Evolutionary conservation across 1,140 invertebrate genomes (phyloP).

Genomic region (Vollenhovia emeryi): DNA sequence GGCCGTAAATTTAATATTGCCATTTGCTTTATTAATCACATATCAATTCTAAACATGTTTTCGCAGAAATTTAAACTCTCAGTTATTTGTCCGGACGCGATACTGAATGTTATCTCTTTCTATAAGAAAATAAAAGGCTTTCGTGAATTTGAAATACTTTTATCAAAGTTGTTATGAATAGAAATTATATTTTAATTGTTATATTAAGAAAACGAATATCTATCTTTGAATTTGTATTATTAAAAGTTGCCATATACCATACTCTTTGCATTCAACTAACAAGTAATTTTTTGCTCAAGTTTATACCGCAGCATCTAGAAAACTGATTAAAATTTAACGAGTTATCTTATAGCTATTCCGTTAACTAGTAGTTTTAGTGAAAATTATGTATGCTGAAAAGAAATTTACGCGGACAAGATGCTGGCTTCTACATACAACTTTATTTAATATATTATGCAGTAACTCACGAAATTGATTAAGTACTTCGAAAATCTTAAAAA

Average conservation of each 20-base stretch:
- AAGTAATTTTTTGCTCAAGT: slow-evolving; percentile 28
- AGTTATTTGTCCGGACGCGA: background rate
- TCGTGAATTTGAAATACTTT: background rate
- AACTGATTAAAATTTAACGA: slow-evolving; percentile 35
- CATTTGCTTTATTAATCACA: background rate
- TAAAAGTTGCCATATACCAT: background rate
- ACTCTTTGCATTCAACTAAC: background rate
- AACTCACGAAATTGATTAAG: background rate
- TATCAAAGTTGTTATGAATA: too few relatives aligned
- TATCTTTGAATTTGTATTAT: background rate
- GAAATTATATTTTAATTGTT: background rate
- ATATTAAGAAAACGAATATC: background rate
- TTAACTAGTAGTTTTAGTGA: slow-evolving; percentile 33
- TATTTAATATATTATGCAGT: slow-evolving; percentile 11
- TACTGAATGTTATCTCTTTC: background rate
- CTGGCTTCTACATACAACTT: background rate
- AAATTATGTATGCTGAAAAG: slow-evolving; percentile 43
- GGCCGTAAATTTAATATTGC: background rate
- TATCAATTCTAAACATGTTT: background rate
- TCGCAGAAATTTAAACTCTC: background rate
- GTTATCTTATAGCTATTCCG: slow-evolving; percentile 17
- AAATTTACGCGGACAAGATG: slow-evolving; percentile 28
- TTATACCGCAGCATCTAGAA: background rate
- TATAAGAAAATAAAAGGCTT: background rate
- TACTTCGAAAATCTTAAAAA: background rate